These are phyloP conservation scores for Psittacula cyanocephala DNA, from an alignment of 2,113 vertebrate genomes.

Conservation along the genomic window DNA sequence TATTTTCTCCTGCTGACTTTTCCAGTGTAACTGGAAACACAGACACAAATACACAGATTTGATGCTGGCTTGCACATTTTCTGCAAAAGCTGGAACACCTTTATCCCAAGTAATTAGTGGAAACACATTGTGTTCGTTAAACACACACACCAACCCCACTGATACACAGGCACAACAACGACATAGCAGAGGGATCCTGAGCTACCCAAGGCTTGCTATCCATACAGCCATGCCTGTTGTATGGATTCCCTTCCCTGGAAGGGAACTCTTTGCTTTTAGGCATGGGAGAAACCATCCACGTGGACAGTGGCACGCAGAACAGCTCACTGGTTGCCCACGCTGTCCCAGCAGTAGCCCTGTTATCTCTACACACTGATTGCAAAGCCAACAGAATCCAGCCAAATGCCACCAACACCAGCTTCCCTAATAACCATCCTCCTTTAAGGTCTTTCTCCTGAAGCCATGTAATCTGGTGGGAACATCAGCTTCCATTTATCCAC, in stretches of 20 bases:
- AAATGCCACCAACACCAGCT: background rate
- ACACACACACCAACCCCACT: background rate
- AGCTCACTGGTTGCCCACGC: background rate
- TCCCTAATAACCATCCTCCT: background rate
- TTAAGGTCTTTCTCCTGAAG: background rate
- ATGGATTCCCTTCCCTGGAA: background rate
- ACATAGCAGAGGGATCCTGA: background rate
- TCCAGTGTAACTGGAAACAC: background rate
- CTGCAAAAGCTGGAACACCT: background rate
- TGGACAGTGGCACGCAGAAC: background rate
- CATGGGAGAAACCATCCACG: fast-evolving
- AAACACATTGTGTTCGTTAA: background rate
- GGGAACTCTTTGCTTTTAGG: background rate
- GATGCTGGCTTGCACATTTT: background rate
- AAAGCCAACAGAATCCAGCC: background rate
- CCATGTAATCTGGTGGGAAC: background rate
- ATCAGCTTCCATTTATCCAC: background rate
- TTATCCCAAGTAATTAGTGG: background rate
- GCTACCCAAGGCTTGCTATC: background rate
- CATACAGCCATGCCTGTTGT: background rate
- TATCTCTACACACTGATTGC: background rate
- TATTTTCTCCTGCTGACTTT: slow-evolving; percentile 8
- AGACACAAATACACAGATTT: background rate
- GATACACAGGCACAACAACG: background rate
- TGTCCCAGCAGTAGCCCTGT: background rate